These are phyloP conservation scores for Suillia variegata DNA, from an alignment of 2,888 invertebrate species.

Conservation along the genomic window DNA sequence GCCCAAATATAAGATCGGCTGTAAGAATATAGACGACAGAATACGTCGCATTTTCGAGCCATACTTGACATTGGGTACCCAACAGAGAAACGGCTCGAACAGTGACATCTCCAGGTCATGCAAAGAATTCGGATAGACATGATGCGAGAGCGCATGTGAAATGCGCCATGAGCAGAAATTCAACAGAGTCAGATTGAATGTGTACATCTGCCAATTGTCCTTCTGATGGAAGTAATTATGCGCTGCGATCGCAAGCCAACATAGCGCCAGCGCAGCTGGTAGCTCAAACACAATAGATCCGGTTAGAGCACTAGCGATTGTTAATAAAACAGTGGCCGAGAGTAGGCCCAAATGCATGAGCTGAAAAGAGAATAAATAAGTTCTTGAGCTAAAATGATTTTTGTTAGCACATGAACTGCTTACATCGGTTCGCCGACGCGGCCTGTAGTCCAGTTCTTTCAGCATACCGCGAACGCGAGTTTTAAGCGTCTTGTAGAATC, in stretches of 20 bases:
- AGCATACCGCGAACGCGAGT: conserved; percentile 64
- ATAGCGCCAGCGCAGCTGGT: conserved; percentile 66
- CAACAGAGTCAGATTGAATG: conserved; percentile 72
- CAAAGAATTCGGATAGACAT: conserved; percentile 76
- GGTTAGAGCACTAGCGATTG: conserved; percentile 47
- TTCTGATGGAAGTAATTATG: conserved; percentile 80
- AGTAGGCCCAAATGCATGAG: conserved; percentile 49
- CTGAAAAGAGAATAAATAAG: conserved; percentile 26
- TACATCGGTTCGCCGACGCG: conserved; percentile 44
- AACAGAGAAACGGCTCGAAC: conserved; percentile 71
- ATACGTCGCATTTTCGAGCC: conserved; percentile 63
- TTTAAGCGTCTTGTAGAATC: conserved; percentile 76
- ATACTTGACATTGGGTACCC: conserved; percentile 64
- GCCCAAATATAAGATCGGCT: conserved; percentile 52
- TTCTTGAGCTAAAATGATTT: too few relatives aligned
- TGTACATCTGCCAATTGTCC: conserved; percentile 78
- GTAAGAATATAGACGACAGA: conserved; percentile 63
- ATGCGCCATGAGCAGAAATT: conserved; percentile 71
- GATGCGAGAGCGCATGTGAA: conserved; percentile 77
- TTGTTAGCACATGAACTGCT: too few relatives aligned
- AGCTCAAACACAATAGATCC: conserved; percentile 41
- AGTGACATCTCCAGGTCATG: conserved; percentile 74
- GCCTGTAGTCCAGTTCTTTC: conserved; percentile 63
- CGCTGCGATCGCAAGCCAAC: conserved; percentile 66
- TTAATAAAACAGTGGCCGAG: conserved; percentile 44